phyloP scores from a whole-genome alignment of 2,888 invertebrate species.

The Lasioglossum calceatum region DNA sequence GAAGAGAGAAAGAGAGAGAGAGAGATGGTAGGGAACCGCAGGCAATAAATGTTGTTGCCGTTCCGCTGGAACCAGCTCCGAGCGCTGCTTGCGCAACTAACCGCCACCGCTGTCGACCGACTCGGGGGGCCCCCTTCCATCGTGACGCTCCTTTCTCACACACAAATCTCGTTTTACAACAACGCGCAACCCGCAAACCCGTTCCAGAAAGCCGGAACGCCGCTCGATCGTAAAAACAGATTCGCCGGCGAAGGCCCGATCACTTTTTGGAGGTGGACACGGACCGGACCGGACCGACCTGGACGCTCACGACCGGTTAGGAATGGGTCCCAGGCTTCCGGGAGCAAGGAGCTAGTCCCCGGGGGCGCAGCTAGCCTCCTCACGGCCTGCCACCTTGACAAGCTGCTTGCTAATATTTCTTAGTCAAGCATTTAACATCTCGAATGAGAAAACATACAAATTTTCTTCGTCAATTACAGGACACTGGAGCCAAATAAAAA shows the following conservation, averaged over 20 bases:
- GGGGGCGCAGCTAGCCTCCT: neutral
- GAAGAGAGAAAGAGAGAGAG: neutral
- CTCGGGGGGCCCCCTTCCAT: neutral
- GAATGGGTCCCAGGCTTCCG: neutral
- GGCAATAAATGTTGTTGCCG: constrained; percentile 63
- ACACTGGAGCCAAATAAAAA: too few relatives aligned
- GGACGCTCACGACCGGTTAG: neutral
- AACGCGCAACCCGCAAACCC: constrained; percentile 52
- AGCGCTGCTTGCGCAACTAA: constrained; percentile 70
- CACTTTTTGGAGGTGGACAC: constrained; percentile 14
- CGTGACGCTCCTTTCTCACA: neutral
- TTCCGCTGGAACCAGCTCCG: constrained; percentile 62
- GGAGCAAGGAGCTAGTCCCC: neutral
- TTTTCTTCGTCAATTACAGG: too few relatives aligned
- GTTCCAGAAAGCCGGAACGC: constrained; percentile 65
- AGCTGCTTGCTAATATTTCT: neutral
- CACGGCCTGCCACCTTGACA: neutral
- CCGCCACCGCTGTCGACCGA: constrained; percentile 45
- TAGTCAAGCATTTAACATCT: too few relatives aligned
- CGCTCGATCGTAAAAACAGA: constrained; percentile 56
- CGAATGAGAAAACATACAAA: too few relatives aligned
- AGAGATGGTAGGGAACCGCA: neutral
- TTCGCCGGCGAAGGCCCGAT: constrained; percentile 32
- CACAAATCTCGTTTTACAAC: constrained; percentile 63
- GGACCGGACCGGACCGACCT: neutral